Evolutionary conservation across 2,113 vertebrate species (phyloP), one percentile per base, ranked within the genome.

Genomic region (Hassar affinis): DNA sequence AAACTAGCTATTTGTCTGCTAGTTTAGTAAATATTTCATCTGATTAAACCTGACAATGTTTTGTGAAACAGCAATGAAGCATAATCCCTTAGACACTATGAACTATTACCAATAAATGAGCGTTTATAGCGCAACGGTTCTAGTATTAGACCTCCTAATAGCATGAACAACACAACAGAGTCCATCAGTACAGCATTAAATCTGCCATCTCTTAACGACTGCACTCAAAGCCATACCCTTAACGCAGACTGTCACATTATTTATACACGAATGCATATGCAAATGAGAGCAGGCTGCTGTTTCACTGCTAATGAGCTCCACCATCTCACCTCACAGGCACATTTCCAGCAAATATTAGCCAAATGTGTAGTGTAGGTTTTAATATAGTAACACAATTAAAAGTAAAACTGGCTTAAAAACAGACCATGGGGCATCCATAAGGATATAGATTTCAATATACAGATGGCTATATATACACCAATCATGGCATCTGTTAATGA

Each of bases 201-300:
- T 27, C 35, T 17, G 20, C 20, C 76, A 84, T 78, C 33, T 84
- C 27, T 25, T 71, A 68, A 68, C n/a, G 25, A 84, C 47, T 27
- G 52, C n/a, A 72, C 68, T 82, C 35, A 45, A 56, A 82, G 54
- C 35, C 45, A 54, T 54, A 38, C 22, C 25, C 10, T 68, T 56
- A 83, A 76, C 27, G 8, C 61, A 64, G 72, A 51, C 27, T 27
- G 35, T 11, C 52, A 18, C 45, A 78, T 78, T 69, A 71, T 84
- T 79, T 47, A 85, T 76, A 38, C 80, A 68, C 22, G 33, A 33
- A 51, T 18, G 35, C 69, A 80, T 56, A 85, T 45, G 78, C 84
- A 85, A 66, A 80, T 66, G 38, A 54, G 14, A 72, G 20, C 35
- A 57, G 47, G 68, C 79, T 68, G 79, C 35, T 59, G n/a, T 80